These are phyloP conservation scores for Lasioglossum malachurum DNA, from an alignment of 2,888 invertebrate species.

Conservation along the genomic window DNA sequence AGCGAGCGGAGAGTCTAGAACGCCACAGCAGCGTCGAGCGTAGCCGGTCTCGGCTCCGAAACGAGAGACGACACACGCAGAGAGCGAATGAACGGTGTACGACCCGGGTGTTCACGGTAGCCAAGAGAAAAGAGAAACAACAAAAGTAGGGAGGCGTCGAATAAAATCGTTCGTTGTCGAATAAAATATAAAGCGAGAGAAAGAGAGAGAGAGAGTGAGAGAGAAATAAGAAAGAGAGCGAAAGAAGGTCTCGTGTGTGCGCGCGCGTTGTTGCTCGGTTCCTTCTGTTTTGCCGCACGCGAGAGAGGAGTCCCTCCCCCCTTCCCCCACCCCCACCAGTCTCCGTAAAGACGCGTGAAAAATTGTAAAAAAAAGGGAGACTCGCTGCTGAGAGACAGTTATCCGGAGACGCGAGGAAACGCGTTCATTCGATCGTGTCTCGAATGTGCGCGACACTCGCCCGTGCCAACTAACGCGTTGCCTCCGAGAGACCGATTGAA, in stretches of 20 bases:
- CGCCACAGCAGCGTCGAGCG: slow-evolving; percentile 74
- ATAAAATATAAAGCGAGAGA: neutral
- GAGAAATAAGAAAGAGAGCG: neutral
- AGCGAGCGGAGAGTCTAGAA: slow-evolving; percentile 63
- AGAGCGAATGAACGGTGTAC: slow-evolving; percentile 47
- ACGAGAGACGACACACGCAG: slow-evolving; percentile 34
- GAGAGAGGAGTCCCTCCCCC: neutral
- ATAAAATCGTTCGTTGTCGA: neutral
- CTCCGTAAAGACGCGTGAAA: neutral
- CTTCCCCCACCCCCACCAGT: neutral
- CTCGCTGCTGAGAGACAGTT: slow-evolving; percentile 7
- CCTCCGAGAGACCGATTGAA: neutral
- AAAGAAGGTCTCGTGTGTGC: slow-evolving; percentile 31
- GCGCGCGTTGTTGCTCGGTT: slow-evolving; percentile 31
- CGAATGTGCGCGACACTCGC: slow-evolving; percentile 20
- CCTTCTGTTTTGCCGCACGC: slow-evolving; percentile 5
- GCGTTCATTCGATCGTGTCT: neutral
- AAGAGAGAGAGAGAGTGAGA: too few species aligned
- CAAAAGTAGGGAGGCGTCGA: too few species aligned
- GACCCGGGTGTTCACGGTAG: neutral
- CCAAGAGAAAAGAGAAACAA: slow-evolving; percentile 1
- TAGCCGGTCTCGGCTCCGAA: slow-evolving; percentile 70
- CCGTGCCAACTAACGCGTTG: slow-evolving; percentile 5
- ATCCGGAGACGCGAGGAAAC: slow-evolving; percentile 2
- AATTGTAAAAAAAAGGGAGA: neutral